Percentiles rank a stretch among this genome's conserved stretches.
Conservation (phyloP, 30 jellyfish, hydroid and myxozoan genomes). For the Catostylus mosaicus region DNA sequence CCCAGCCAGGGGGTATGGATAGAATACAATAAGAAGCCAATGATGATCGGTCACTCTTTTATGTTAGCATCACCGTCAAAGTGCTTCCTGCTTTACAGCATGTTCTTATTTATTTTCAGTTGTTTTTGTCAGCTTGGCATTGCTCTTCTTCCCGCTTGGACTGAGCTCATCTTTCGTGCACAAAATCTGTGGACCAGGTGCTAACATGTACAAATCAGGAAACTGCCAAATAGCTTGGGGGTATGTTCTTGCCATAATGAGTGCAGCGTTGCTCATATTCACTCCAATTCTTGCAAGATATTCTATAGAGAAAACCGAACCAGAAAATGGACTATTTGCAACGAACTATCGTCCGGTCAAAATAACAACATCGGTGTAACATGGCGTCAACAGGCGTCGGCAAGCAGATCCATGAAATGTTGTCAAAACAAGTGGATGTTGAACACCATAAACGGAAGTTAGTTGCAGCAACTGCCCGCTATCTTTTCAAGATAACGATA, state of each 20-base stretch:
- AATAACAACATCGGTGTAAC: conserved; percentile 59
- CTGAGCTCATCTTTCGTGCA: conserved; percentile 79
- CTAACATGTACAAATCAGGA: conserved; percentile 74
- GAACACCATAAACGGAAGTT: neutral
- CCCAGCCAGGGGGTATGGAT: too few relatives aligned
- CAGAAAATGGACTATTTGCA: conserved; percentile 49
- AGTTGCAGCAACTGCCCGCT: neutral
- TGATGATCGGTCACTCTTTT: too few relatives aligned
- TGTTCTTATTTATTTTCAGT: conserved; percentile 51
- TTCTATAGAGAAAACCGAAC: conserved; percentile 73
- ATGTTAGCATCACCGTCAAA: too few relatives aligned
- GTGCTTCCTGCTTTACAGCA: too few relatives aligned
- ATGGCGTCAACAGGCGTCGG: neutral
- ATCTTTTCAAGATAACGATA: too few relatives aligned
- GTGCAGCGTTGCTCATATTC: conserved; percentile 69
- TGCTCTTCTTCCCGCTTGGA: conserved; percentile 92
- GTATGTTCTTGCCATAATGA: conserved; percentile 79
- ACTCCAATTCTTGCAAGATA: conserved; percentile 84
- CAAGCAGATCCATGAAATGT: neutral
- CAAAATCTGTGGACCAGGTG: conserved; percentile 70
- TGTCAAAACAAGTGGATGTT: neutral
- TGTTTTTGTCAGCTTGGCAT: conserved; percentile 71
- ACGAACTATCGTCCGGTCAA: conserved; percentile 62
- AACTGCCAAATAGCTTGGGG: conserved; percentile 92
- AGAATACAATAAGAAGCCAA: too few relatives aligned